A percentile compares a stretch with the other conserved stretches of the same genome.
phyloP scores from a whole-genome alignment of 2,113 vertebrate species.

The Sigmodon hispidus region DNA sequence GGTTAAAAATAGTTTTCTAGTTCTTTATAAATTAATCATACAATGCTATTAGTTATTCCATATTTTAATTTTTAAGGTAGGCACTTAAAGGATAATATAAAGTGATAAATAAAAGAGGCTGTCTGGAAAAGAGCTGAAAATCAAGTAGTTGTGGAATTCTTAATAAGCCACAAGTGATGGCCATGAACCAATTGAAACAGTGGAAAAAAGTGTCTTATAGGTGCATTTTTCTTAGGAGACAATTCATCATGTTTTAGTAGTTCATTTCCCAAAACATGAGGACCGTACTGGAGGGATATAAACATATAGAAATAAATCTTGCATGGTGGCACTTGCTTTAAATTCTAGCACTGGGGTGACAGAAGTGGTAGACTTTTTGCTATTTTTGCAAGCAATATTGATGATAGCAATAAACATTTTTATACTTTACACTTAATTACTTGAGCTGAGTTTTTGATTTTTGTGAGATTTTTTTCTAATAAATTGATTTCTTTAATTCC shows the following conservation, averaged over 20 bases:
- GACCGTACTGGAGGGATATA: not conserved
- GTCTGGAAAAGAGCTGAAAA: not conserved
- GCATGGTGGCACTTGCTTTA: too few relatives aligned
- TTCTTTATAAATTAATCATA: not conserved
- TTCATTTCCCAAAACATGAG: constrained; percentile 1
- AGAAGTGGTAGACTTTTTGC: not conserved
- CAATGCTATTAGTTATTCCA: not conserved
- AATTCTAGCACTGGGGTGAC: not conserved
- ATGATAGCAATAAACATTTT: not conserved
- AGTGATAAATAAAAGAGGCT: not conserved
- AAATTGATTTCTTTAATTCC: not conserved
- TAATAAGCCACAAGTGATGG: not conserved
- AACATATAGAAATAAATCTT: not conserved
- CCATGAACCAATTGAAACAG: not conserved
- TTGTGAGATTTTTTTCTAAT: not conserved
- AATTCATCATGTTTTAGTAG: not conserved
- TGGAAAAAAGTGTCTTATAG: not conserved
- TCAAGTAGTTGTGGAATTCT: not conserved
- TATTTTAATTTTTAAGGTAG: constrained; percentile 40
- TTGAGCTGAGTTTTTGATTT: constrained; percentile 9
- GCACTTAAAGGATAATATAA: not conserved
- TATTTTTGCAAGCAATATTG: constrained; percentile 1
- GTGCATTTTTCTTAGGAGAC: constrained; percentile 13
- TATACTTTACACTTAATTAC: not conserved
- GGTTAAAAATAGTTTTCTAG: constrained; percentile 1